These are phyloP conservation scores for Austrofundulus limnaeus DNA, from an alignment of 2,113 vertebrate genomes.

Conservation along the genomic window DNA sequence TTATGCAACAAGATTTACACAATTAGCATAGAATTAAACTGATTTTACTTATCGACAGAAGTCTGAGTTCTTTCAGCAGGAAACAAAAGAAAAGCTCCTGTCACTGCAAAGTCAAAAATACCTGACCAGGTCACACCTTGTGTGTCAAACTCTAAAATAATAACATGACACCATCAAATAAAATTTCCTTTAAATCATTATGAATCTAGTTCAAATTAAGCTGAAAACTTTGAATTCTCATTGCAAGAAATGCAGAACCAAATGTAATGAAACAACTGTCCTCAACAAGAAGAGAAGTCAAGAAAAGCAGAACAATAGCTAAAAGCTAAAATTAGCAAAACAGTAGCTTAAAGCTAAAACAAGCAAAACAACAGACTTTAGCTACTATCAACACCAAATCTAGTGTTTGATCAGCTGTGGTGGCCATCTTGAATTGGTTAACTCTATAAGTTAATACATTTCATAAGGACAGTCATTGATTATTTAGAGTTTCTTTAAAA, in stretches of 20 bases:
- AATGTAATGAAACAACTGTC: not conserved
- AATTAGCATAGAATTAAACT: slow-evolving; percentile 7
- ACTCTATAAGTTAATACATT: too few relatives aligned
- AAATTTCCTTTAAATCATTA: slow-evolving; percentile 12
- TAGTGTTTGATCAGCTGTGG: too few relatives aligned
- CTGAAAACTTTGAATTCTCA: slow-evolving; percentile 13
- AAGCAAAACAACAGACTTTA: too few relatives aligned
- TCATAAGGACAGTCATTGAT: too few relatives aligned
- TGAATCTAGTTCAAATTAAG: not conserved
- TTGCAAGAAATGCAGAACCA: not conserved
- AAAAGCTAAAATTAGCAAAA: too few relatives aligned
- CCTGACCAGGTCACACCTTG: not conserved
- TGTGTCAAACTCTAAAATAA: slow-evolving; percentile 15
- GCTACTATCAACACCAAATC: too few relatives aligned
- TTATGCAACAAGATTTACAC: not conserved
- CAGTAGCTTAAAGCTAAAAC: too few relatives aligned
- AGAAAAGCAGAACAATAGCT: too few relatives aligned
- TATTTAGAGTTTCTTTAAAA: too few relatives aligned
- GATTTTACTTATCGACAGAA: not conserved
- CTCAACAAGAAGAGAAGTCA: too few relatives aligned
- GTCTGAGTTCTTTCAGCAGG: not conserved
- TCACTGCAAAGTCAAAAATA: slow-evolving; percentile 13
- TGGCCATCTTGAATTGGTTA: too few relatives aligned
- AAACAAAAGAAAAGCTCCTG: not conserved
- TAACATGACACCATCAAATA: not conserved